These are phyloP conservation scores for Hycleus cichorii DNA, from an alignment of 1,140 invertebrate species.

Conservation along the genomic window DNA sequence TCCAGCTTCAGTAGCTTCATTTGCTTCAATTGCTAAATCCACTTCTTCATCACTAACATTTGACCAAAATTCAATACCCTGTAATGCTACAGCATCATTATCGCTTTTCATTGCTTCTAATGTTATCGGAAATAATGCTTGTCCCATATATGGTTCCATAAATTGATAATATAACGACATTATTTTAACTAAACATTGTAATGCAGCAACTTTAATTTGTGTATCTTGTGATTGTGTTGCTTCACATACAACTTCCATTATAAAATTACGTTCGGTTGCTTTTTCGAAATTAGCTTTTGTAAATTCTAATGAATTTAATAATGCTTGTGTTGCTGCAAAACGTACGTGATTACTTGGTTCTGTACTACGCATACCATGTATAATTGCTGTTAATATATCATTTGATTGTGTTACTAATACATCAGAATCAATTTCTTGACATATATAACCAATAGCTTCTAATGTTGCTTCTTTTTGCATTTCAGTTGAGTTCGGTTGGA, in stretches of 20 bases:
- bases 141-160: slow-evolving; percentile 99
- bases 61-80: slow-evolving; percentile 99
- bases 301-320: slow-evolving; percentile 98
- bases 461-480: slow-evolving; percentile 93
- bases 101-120: slow-evolving; percentile 98
- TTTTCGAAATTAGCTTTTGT: slow-evolving; percentile 98
- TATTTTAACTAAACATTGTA: slow-evolving; percentile 98
- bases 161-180: slow-evolving; percentile 98
- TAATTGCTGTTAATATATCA: slow-evolving; percentile 96
- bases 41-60: slow-evolving; percentile 99
- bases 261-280: slow-evolving; percentile 95
- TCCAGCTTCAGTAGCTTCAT: slow-evolving; percentile 87
- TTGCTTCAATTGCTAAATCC: slow-evolving; percentile 89
- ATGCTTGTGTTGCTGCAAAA: slow-evolving; percentile 91
- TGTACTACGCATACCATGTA: slow-evolving; percentile 84
- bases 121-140: slow-evolving; percentile 97
- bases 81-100: slow-evolving; percentile 90
- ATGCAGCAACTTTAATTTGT: slow-evolving; percentile 86
- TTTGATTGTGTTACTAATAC: slow-evolving; percentile 88
- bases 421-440: slow-evolving; percentile 80
- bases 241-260: slow-evolving; percentile 99
- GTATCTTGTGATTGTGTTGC: slow-evolving; percentile 79
- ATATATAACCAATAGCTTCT: slow-evolving; percentile 89
- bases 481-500: slow-evolving; percentile 74
- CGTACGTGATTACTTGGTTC: slow-evolving; percentile 77